Evolutionary conservation across 2,888 invertebrate species (phyloP).

Genomic region (Diachrysia chrysitis): DNA sequence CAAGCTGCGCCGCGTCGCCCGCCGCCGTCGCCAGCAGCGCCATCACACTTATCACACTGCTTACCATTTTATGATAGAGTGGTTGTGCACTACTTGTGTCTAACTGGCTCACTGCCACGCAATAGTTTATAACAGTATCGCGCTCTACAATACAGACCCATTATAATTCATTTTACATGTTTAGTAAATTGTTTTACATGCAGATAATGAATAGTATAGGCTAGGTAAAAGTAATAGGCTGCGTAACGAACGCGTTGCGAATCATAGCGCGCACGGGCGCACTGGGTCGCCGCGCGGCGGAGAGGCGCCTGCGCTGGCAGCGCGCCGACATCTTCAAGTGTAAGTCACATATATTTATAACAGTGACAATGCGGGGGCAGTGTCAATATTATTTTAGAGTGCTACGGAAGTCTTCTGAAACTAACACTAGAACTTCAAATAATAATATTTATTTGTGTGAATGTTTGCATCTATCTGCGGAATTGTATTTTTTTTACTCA

Average conservation of each 20-base stretch:
- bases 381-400: too few relatives aligned
- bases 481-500: too few relatives aligned
- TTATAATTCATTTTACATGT: conserved; percentile 21
- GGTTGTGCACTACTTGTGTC: background rate
- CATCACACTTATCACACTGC: background rate
- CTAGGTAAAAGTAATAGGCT: too few relatives aligned
- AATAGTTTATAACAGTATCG: background rate
- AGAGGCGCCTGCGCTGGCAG: background rate
- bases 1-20: background rate
- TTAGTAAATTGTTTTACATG: conserved; percentile 32
- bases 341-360: too few relatives aligned
- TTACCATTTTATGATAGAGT: background rate
- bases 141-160: background rate
- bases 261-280: conserved; percentile 14
- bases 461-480: too few relatives aligned
- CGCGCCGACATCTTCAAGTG: background rate
- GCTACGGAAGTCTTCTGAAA: too few relatives aligned
- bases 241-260: conserved; percentile 30
- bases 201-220: conserved; percentile 17
- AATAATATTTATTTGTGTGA: too few relatives aligned
- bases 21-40: conserved; percentile 9
- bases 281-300: background rate
- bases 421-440: too few relatives aligned
- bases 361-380: too few relatives aligned
- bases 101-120: background rate